Percentiles rank a stretch among this genome's conserved stretches.
Conservation (phyloP, 2,888 invertebrate species). For the Augiades crinisus region DNA sequence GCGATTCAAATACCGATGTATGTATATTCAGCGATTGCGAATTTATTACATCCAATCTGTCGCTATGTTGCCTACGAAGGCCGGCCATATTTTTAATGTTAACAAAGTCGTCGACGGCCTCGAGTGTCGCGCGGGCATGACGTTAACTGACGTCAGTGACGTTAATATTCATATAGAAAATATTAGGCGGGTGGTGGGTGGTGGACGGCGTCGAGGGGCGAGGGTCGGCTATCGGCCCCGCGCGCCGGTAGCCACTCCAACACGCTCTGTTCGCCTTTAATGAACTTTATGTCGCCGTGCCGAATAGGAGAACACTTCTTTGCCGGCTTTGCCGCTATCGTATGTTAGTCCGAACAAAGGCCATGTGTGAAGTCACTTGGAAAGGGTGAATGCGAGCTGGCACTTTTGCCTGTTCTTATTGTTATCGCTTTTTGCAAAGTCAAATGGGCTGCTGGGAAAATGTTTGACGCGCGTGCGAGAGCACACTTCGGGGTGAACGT, state of each 20-base stretch:
- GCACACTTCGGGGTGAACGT: slow-evolving; percentile 14
- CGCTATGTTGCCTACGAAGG: slow-evolving; percentile 3
- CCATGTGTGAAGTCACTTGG: slow-evolving; percentile 64
- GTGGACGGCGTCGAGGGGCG: slow-evolving; percentile 33
- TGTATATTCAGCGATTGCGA: slow-evolving; percentile 12
- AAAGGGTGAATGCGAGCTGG: slow-evolving; percentile 61
- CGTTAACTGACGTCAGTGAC: slow-evolving; percentile 41
- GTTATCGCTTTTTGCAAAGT: slow-evolving; percentile 60
- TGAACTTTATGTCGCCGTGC: slow-evolving; percentile 78
- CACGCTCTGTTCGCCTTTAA: slow-evolving; percentile 77
- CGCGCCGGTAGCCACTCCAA: slow-evolving; percentile 65
- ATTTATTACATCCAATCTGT: slow-evolving; percentile 3
- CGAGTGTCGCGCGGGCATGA: slow-evolving; percentile 36
- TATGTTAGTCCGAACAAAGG: slow-evolving; percentile 72
- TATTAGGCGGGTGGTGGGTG: slow-evolving; percentile 52
- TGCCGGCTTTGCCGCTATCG: slow-evolving; percentile 65
- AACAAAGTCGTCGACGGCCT: slow-evolving; percentile 29
- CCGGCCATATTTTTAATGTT: slow-evolving; percentile 19
- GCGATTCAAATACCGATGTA: slow-evolving; percentile 12
- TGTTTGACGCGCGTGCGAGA: slow-evolving; percentile 35
- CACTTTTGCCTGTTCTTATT: slow-evolving; percentile 63
- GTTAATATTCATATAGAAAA: slow-evolving; percentile 67
- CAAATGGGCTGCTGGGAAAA: slow-evolving; percentile 46
- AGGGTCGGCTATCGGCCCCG: slow-evolving; percentile 53
- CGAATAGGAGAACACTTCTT: slow-evolving; percentile 77